Conservation (phyloP, 2,888 invertebrate genomes). For the Synergus laeviventris region DNA sequence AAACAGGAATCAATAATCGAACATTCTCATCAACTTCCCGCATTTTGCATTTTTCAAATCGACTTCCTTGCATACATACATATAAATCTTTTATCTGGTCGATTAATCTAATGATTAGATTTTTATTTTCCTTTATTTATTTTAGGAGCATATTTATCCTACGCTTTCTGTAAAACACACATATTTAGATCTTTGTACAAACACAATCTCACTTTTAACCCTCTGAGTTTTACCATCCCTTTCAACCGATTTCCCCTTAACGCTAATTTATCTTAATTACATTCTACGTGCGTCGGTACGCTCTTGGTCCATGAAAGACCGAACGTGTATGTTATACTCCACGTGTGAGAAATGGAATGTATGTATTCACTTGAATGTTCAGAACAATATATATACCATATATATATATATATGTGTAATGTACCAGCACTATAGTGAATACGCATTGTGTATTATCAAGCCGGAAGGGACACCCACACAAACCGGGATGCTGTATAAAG, state of each 20-base stretch:
- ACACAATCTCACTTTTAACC: conserved; percentile 13
- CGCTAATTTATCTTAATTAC: conserved; percentile 75
- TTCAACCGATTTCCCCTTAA: conserved; percentile 64
- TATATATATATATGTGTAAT: background rate
- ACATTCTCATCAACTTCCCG: background rate
- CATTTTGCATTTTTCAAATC: background rate
- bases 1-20: background rate
- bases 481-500: conserved; percentile 23
- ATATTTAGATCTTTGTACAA: conserved; percentile 10
- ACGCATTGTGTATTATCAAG: conserved; percentile 20
- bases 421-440: background rate
- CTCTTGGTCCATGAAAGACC: conserved; percentile 46
- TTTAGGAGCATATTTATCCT: background rate
- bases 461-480: conserved; percentile 16
- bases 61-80: background rate
- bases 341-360: conserved; percentile 10
- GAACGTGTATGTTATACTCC: conserved; percentile 41
- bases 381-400: conserved; percentile 40
- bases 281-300: conserved; percentile 73
- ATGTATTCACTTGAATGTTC: conserved; percentile 39
- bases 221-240: conserved; percentile 30
- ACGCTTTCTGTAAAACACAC: background rate
- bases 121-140: background rate
- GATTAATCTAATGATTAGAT: too few relatives aligned
- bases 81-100: too few relatives aligned